A percentile compares a stretch with the other conserved stretches of the same genome.
Evolutionary conservation across 2,888 invertebrate species (phyloP).

Genomic region (Sinhomidia bicolor): DNA sequence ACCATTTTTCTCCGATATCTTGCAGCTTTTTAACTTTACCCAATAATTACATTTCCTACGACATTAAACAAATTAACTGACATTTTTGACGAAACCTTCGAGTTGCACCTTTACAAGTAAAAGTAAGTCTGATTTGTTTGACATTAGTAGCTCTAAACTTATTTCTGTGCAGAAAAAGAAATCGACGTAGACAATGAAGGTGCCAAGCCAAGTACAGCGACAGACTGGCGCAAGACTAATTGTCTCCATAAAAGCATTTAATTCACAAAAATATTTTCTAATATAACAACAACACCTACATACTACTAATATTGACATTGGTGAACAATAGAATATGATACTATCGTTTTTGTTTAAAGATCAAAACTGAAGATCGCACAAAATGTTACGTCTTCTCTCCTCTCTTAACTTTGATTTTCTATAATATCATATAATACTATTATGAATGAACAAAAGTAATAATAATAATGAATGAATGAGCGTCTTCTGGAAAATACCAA

Average conservation of each 20-base stretch:
- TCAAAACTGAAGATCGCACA: not conserved
- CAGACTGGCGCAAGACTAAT: not conserved
- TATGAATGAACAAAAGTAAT: conserved; percentile 21
- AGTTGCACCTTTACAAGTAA: too few relatives aligned
- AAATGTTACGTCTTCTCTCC: conserved; percentile 21
- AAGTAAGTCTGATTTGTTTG: too few relatives aligned
- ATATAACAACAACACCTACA: conserved; percentile 38
- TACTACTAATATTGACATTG: not conserved
- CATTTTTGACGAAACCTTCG: too few relatives aligned
- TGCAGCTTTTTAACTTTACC: not conserved
- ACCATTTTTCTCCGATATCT: conserved; percentile 14
- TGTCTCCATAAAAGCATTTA: conserved; percentile 44
- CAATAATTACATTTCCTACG: too few relatives aligned
- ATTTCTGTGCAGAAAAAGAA: not conserved
- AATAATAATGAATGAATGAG: conserved; percentile 40
- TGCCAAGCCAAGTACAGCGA: not conserved
- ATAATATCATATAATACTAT: not conserved
- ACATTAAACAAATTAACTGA: too few relatives aligned
- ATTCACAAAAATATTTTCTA: conserved; percentile 46
- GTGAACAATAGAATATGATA: conserved; percentile 7
- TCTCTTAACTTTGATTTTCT: not conserved
- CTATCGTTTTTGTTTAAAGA: not conserved
- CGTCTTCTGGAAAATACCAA: conserved; percentile 30
- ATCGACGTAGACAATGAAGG: not conserved
- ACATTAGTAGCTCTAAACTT: too few relatives aligned